Conservation (phyloP, 2,113 vertebrate genomes). For the Notiomystis cincta region DNA sequence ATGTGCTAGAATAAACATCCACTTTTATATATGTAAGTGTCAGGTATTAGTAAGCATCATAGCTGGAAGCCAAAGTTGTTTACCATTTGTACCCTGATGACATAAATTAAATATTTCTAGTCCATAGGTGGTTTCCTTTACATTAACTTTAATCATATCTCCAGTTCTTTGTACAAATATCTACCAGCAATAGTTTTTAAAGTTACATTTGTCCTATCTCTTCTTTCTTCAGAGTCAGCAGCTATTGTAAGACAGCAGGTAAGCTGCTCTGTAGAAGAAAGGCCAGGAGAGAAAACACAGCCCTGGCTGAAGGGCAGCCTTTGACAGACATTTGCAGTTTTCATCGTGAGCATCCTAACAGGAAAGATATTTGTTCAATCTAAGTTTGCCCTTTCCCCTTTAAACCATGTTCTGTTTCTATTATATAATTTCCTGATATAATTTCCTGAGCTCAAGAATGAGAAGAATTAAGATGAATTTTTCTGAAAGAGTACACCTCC, state of each 20-base stretch:
- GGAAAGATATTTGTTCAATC: neutral
- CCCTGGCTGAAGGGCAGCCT: neutral
- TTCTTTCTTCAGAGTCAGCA: neutral
- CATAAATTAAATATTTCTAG: neutral
- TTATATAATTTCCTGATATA: neutral
- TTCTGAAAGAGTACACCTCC: neutral
- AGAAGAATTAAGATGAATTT: neutral
- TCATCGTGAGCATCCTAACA: neutral
- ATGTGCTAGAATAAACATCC: neutral
- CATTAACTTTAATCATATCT: neutral
- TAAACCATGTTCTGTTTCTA: neutral
- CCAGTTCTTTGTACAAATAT: neutral
- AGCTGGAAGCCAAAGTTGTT: neutral
- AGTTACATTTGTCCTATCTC: neutral
- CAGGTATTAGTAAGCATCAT: neutral
- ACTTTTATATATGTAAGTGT: neutral
- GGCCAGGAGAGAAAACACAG: neutral
- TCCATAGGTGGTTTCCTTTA: neutral
- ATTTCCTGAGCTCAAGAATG: neutral
- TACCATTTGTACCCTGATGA: neutral
- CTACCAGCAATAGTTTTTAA: neutral
- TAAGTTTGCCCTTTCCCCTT: neutral
- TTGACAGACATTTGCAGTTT: neutral
- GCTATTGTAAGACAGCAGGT: neutral
- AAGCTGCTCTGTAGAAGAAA: neutral